Base-by-base conservation (phyloP, 2,888 invertebrate species). In the Drosophila neonasuta region DNA sequence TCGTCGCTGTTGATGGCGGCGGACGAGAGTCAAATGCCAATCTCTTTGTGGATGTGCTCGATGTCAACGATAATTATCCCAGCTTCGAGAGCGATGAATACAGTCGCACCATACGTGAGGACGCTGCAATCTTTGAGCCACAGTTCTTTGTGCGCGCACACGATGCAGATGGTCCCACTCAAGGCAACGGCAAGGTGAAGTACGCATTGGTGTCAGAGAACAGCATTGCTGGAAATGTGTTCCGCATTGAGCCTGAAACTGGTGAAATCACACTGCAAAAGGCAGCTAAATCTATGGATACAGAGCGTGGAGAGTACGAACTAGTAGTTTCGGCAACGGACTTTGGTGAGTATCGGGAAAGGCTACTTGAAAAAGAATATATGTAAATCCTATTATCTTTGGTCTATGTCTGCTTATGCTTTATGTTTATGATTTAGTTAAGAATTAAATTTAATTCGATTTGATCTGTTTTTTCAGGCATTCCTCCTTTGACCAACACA, bases 1-100 rank as follows among this genome's bases (percentile, higher is more conserved):
- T 96, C 56, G 95, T 95, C 70, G 97, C 96, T 0, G 93, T 92
- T 70, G 97, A 97, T 87, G 96, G 96, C 0, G 96, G 97, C 0
- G 95, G 95, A 0, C 93, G 93, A 74, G 93, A 94, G 11, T 93
- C 95, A 0, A 94, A 95, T 30, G 94, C 94, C 0, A 95, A 95
- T 89, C 91, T 96, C 39, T 93, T 94, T 52, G 92, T 96, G 11
- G 94, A 95, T 72, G 92, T 96, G 0, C 87, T 94, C 5, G 96
- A 96, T 82, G 93, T 95, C 0, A 96, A 96, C 79, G 96, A 96
- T 82, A 96, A 96, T 79, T 91, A 93, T 29, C 96, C 96, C 0
- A 86, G 92, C 1, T 96, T 96, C 87, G 95, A 95, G 82, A 92
- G 92, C 30, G 82, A 91, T 0, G 95, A 96, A 74, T 96, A 96